Conservation (phyloP, 2,888 invertebrate genomes). For the Folsomia manolachei region DNA sequence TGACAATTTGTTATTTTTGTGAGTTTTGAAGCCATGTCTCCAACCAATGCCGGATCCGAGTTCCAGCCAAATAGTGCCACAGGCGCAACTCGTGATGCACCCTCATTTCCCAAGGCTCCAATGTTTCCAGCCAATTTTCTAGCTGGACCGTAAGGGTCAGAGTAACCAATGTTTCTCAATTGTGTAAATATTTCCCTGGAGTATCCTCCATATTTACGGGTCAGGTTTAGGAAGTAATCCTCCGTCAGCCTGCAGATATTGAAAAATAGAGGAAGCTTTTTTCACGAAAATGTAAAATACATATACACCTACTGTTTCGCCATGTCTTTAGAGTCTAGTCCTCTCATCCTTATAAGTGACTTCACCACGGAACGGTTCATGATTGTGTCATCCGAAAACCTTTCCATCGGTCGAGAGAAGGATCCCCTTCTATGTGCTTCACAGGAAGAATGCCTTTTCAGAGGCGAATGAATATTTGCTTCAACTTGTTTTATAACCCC, state of each 20-base stretch:
- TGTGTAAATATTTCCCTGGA: constrained; percentile 55
- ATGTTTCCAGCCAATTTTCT: constrained; percentile 64
- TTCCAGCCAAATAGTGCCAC: constrained; percentile 61
- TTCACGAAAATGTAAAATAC: not conserved
- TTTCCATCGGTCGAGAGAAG: constrained; percentile 53
- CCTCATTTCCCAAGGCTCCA: constrained; percentile 75
- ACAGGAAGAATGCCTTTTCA: constrained; percentile 12
- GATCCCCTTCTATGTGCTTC: constrained; percentile 29
- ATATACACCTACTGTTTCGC: constrained; percentile 58
- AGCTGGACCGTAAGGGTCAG: constrained; percentile 64
- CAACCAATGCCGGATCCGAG: constrained; percentile 51
- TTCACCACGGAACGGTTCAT: constrained; percentile 65
- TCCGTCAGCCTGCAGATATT: constrained; percentile 58
- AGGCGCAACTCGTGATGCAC: constrained; percentile 70
- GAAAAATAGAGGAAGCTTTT: not conserved
- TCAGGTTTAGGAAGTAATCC: constrained; percentile 62
- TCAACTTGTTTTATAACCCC: not conserved
- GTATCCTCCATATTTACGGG: constrained; percentile 65
- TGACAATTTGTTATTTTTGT: constrained; percentile 66
- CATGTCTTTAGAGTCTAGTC: constrained; percentile 61
- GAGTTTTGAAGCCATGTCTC: constrained; percentile 58
- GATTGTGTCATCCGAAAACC: constrained; percentile 69
- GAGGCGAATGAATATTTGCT: not conserved
- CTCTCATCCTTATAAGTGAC: constrained; percentile 60
- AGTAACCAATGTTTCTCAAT: constrained; percentile 57